Evolutionary conservation across 2,888 invertebrate species (phyloP).

Genomic region (Drosophila subquinaria): DNA sequence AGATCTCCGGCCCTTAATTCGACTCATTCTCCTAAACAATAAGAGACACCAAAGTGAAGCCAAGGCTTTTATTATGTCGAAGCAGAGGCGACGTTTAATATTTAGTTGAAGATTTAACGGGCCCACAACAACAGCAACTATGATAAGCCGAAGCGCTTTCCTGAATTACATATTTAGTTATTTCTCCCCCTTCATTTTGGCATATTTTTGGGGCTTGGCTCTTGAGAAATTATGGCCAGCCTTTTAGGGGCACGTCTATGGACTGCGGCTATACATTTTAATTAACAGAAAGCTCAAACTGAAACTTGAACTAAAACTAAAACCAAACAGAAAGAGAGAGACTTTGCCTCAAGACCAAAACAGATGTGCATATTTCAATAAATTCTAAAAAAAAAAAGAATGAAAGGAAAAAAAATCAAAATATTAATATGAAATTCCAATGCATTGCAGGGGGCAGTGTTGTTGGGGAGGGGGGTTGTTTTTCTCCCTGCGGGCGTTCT

Average conservation of each 20-base stretch:
- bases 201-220: constrained; percentile 20
- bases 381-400: constrained; percentile 50
- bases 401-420: constrained; percentile 22
- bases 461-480: background rate
- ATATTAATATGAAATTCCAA: constrained; percentile 50
- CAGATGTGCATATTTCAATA: constrained; percentile 68
- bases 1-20: constrained; percentile 16
- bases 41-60: constrained; percentile 63
- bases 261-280: constrained; percentile 73
- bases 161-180: constrained; percentile 80
- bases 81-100: constrained; percentile 71
- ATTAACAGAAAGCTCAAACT: constrained; percentile 55
- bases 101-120: constrained; percentile 81
- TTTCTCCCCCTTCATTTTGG: constrained; percentile 40
- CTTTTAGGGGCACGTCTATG: constrained; percentile 40
- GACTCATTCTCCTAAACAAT: constrained; percentile 24
- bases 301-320: constrained; percentile 7
- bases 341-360: constrained; percentile 3
- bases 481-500: constrained; percentile 16
- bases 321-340: constrained; percentile 8
- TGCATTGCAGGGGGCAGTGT: constrained; percentile 20
- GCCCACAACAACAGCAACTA: constrained; percentile 41
- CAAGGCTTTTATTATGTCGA: constrained; percentile 66
- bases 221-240: constrained; percentile 63
- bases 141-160: constrained; percentile 71